Percentiles rank a stretch among this genome's conserved stretches.
Evolutionary conservation across 2,888 invertebrate genomes (phyloP).

Genomic region (Galerucella calmariensis): DNA sequence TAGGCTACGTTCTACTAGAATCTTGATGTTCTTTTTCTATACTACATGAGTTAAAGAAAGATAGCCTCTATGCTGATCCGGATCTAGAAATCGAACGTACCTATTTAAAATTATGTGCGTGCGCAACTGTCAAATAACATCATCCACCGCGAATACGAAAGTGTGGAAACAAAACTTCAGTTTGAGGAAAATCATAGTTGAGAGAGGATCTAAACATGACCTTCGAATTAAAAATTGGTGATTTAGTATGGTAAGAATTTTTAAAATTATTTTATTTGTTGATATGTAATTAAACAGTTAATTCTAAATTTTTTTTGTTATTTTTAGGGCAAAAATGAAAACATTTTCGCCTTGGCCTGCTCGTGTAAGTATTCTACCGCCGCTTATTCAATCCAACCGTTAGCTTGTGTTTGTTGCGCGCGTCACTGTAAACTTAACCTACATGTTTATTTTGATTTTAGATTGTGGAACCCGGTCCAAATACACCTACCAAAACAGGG

Average conservation of each 20-base stretch:
- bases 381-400: conserved; percentile 62
- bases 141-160: conserved; percentile 42
- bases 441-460: conserved; percentile 63
- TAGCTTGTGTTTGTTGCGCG: conserved; percentile 51
- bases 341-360: conserved; percentile 97
- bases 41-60: not conserved
- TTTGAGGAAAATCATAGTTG: conserved; percentile 51
- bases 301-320: conserved; percentile 54
- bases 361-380: conserved; percentile 79
- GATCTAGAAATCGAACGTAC: not conserved
- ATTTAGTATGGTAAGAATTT: conserved; percentile 75
- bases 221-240: conserved; percentile 73
- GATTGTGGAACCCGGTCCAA: conserved; percentile 85
- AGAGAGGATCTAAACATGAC: conserved; percentile 64
- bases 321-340: conserved; percentile 97
- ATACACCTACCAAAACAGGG: conserved; percentile 77
- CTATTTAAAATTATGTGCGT: not conserved
- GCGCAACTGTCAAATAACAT: conserved; percentile 37
- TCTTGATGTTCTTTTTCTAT: not conserved
- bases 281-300: conserved; percentile 46
- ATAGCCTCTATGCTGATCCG: not conserved
- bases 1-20: not conserved
- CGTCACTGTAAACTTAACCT: conserved; percentile 44
- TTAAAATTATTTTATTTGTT: conserved; percentile 42
- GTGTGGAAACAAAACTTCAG: conserved; percentile 53